Conservation (phyloP, 1,140 invertebrate genomes). For the Drosophila takahashii region DNA sequence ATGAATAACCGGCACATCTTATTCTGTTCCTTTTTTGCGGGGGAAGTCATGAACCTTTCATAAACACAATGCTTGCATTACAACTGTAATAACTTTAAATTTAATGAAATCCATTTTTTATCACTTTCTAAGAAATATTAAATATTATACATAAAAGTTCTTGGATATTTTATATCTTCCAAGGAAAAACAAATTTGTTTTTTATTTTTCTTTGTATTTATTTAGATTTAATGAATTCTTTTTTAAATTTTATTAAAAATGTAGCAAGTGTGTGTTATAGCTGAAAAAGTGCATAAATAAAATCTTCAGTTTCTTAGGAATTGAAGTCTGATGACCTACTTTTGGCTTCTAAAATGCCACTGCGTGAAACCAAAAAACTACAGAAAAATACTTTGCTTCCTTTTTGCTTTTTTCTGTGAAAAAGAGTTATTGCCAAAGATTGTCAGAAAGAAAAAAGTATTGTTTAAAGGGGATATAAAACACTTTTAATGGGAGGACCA, state of each 20-base stretch:
- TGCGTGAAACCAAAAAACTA: conserved; percentile 10
- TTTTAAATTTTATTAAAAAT: no score
- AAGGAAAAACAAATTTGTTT: no score
- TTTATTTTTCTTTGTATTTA: no score
- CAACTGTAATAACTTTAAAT: conserved; percentile 13
- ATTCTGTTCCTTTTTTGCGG: not conserved
- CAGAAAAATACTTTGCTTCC: not conserved
- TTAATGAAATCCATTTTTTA: conserved; percentile 6
- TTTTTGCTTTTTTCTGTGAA: not conserved
- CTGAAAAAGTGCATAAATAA: no score
- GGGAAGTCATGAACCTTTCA: not conserved
- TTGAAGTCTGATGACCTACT: conserved; percentile 6
- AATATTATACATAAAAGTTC: no score
- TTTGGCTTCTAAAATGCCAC: conserved; percentile 4
- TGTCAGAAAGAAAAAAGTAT: conserved; percentile 14
- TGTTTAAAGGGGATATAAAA: conserved; percentile 22
- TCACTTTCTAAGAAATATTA: not conserved
- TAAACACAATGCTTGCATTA: conserved; percentile 13
- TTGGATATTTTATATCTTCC: no score
- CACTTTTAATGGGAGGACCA: conserved; percentile 30
- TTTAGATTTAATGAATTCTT: no score
- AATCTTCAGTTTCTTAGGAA: no score
- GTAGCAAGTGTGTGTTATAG: no score
- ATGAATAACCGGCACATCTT: conserved; percentile 18
- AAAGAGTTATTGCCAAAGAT: conserved; percentile 19